Evolutionary conservation across 2,888 invertebrate species (phyloP), one percentile per base, ranked within the genome.

Genomic region (Torymus texanus): DNA sequence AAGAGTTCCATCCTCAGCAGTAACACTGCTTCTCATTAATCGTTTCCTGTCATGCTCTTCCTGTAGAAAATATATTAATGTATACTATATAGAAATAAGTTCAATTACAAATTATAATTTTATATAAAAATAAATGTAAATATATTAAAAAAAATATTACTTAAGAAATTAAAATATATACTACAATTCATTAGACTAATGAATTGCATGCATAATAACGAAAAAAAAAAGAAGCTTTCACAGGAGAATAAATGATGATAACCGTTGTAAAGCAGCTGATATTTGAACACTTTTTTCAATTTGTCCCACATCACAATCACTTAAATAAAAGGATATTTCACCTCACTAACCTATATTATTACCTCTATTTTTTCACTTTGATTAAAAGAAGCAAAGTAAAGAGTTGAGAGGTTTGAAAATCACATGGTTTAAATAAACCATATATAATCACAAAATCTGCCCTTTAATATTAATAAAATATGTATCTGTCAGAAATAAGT

Each of bases 21-120:
- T 89, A 11, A 90, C 90, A 85, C 89, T 90, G 84, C 88, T 89
- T 82, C 90, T 85, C 89, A 90, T 89, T 85, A 90, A 85, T 78
- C 89, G 85, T 79, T 90, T 90, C 59, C 90, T 87, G 83, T 90
- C 89, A 83, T 88, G 86, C 59, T 90, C 90, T 86, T 90, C 90
- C 90, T 90, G 87, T 13, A 82, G 82, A 84, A 86, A 79, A 74
- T 65, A 79, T 66, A 68, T 75, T 58, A 29, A 56, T 55, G 59
- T 68, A 75, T 21, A 58, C 21, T 53, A 66, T n/a, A 75, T 59
- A 67, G 21, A 70, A 41, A 41, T 41, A 41, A 41, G 8, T 41
- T 41, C 10, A 41, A 41, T 8, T 41, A 41, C 41, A 41, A 41
- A 41, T 41, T 0, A 41, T 41, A 8, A 41, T 41, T 41, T 16